Conservation (phyloP, 2,888 invertebrate species). For the Timema cristinae region DNA sequence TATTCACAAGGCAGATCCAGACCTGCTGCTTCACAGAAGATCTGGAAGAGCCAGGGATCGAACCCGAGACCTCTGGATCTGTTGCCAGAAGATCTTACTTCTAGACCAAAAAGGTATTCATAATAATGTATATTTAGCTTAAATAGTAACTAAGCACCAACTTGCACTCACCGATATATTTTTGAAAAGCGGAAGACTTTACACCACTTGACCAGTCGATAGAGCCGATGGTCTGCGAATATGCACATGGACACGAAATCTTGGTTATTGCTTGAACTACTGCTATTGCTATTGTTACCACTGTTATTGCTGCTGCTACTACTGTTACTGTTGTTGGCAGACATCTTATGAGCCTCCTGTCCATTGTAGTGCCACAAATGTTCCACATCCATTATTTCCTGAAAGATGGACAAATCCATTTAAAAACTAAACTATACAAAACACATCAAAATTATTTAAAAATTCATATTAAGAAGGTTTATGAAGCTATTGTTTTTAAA, state of each 20-base stretch:
- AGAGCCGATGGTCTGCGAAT: constrained; percentile 91
- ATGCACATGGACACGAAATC: constrained; percentile 86
- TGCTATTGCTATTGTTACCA: constrained; percentile 29
- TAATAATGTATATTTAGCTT: too few species aligned
- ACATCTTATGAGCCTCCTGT: constrained; percentile 48
- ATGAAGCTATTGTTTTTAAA: too few species aligned
- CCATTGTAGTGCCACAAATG: constrained; percentile 94
- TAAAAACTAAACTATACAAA: too few species aligned
- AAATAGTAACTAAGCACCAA: too few species aligned
- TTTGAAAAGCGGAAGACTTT: constrained; percentile 94
- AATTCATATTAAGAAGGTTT: too few species aligned
- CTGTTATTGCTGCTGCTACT: constrained; percentile 48
- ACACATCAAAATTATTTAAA: too few species aligned
- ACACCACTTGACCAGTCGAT: constrained; percentile 98
- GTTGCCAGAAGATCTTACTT: too few species aligned
- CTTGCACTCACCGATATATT: constrained; percentile 76
- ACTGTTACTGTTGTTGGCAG: constrained; percentile 33
- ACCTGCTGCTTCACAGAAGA: too few species aligned
- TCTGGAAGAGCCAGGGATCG: too few species aligned
- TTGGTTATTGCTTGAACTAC: constrained; percentile 57
- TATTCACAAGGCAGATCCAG: too few species aligned
- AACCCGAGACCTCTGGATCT: too few species aligned
- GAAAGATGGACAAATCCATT: constrained; percentile 29
- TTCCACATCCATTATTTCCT: constrained; percentile 96
- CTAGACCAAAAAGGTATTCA: too few species aligned